Conservation (phyloP, 2,797 vertebrate species). For the Cryptoprocta ferox region DNA sequence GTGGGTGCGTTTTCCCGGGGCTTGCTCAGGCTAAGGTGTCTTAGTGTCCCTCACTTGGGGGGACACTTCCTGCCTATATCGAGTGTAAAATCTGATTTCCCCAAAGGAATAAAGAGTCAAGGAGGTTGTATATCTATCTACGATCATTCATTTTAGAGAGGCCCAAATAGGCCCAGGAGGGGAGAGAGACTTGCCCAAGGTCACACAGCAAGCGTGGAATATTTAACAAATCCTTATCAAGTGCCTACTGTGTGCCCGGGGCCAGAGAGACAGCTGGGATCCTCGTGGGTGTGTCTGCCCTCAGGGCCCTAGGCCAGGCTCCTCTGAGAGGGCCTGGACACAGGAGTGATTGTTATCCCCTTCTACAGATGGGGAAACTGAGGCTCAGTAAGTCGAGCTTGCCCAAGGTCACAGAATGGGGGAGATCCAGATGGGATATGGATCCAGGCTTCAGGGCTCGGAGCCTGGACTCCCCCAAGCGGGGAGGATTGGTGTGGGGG, state of each 20-base stretch:
- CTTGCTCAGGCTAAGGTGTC: not conserved
- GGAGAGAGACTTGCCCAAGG: not conserved
- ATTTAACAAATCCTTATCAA: not conserved
- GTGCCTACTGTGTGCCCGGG: not conserved
- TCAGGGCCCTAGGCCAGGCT: not conserved
- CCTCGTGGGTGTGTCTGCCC: not conserved
- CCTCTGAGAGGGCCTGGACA: not conserved
- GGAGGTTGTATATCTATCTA: not conserved
- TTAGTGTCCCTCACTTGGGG: not conserved
- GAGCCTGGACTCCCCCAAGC: too few relatives aligned
- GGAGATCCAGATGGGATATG: not conserved
- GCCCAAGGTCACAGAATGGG: not conserved
- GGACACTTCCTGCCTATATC: not conserved
- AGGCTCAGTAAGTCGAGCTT: not conserved
- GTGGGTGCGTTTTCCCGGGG: not conserved
- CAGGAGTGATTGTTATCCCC: not conserved
- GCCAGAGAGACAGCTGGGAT: not conserved
- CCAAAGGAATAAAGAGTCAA: not conserved
- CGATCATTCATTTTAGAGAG: not conserved
- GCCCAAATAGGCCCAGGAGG: not conserved
- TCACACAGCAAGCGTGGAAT: not conserved
- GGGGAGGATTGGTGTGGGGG: rapidly evolving
- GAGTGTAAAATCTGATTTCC: not conserved
- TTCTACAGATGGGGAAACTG: not conserved
- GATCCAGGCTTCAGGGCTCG: not conserved